phyloP scores from a whole-genome alignment of 2,113 vertebrate genomes.

The Micromys minutus region DNA sequence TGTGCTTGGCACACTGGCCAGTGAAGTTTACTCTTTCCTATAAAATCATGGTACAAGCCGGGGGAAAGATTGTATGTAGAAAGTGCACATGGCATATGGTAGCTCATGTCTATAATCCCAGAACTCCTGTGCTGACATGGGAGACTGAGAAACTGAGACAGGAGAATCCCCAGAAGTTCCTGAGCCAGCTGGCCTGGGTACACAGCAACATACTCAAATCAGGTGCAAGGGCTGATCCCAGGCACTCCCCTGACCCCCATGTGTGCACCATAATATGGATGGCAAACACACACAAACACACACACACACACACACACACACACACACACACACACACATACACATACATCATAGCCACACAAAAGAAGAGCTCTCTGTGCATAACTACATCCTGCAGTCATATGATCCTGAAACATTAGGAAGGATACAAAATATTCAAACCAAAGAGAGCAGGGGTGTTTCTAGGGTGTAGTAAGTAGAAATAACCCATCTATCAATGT shows the following conservation, averaged over 20 bases:
- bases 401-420: neutral
- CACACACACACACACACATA: neutral
- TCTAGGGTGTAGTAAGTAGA: neutral
- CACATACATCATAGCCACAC: neutral
- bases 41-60: neutral
- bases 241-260: too few species aligned
- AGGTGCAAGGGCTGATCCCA: too few species aligned
- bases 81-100: neutral
- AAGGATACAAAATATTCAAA: neutral
- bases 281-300: neutral
- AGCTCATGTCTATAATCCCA: neutral
- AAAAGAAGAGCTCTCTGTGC: neutral
- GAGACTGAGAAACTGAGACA: too few species aligned
- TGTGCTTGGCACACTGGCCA: neutral
- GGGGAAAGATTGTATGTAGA: too few species aligned
- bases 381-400: neutral
- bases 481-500: neutral
- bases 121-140: neutral
- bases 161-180: neutral
- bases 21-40: neutral
- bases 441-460: neutral
- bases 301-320: neutral
- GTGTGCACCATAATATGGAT: neutral
- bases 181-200: neutral
- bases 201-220: neutral